Percentiles rank a stretch among this genome's conserved stretches.
Conservation (phyloP, 1,140 invertebrate species). For the Frieseomelitta varia region DNA sequence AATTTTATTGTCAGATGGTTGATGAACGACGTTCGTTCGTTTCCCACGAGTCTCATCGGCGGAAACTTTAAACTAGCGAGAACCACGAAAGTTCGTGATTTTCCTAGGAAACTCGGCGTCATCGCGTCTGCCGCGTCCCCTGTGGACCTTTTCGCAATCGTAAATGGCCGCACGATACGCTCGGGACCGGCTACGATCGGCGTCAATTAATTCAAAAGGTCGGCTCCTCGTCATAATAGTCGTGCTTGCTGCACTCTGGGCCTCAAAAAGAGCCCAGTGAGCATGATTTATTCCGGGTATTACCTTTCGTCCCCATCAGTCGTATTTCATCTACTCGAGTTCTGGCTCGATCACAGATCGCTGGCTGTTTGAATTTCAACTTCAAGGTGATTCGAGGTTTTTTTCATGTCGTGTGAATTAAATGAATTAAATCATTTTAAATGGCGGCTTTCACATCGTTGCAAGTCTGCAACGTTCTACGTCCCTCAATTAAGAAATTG, state of each 20-base stretch:
- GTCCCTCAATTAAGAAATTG: too few species aligned
- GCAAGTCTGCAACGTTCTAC: too few species aligned
- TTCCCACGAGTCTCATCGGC: slow-evolving; percentile 9
- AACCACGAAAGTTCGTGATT: slow-evolving; percentile 22
- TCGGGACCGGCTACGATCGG: neutral
- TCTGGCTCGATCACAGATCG: too few species aligned
- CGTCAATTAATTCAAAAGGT: slow-evolving; percentile 39
- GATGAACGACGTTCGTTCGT: slow-evolving; percentile 1
- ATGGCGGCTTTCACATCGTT: too few species aligned
- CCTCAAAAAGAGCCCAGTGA: slow-evolving; percentile 31
- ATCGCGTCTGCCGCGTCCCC: neutral
- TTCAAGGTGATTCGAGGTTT: neutral
- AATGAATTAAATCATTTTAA: too few species aligned
- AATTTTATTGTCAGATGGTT: too few species aligned
- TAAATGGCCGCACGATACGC: neutral
- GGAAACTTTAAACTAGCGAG: neutral
- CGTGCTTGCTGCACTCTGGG: neutral
- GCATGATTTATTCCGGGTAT: slow-evolving; percentile 50
- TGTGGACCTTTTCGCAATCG: slow-evolving; percentile 15
- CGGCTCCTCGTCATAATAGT: slow-evolving; percentile 35
- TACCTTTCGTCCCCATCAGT: neutral
- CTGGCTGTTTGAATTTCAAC: neutral
- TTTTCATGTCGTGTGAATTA: too few species aligned
- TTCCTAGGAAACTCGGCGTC: neutral
- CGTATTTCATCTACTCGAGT: neutral